Conservation (phyloP, 2,797 vertebrate species). For the Urophycis tenuis region DNA sequence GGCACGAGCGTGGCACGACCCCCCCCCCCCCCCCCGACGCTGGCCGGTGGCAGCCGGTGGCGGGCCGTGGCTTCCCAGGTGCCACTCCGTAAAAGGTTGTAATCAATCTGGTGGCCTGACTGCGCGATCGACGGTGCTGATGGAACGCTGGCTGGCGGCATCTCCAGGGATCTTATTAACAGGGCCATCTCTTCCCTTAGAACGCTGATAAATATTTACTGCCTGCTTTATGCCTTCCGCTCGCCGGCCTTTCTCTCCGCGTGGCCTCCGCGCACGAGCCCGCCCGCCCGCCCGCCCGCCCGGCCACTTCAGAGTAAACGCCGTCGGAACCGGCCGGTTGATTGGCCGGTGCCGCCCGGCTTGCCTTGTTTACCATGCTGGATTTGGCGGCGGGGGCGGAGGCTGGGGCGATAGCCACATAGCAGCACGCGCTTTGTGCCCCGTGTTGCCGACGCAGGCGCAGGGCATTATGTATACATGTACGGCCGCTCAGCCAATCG, state of each 20-base stretch:
- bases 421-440: slow-evolving; percentile 6
- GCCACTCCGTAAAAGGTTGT: slow-evolving; percentile 59
- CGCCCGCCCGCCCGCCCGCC: neutral
- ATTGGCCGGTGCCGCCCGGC: slow-evolving; percentile 6
- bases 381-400: neutral
- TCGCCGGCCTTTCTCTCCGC: slow-evolving; percentile 12
- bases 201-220: slow-evolving; percentile 47
- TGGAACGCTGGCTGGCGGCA: slow-evolving; percentile 39
- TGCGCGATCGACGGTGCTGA: slow-evolving; percentile 50
- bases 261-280: too few species aligned
- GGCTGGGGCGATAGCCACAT: neutral
- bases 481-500: slow-evolving; percentile 16
- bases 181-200: slow-evolving; percentile 27
- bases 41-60: slow-evolving; percentile 34
- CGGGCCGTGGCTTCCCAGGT: slow-evolving; percentile 45
- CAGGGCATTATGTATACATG: slow-evolving; percentile 13
- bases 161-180: slow-evolving; percentile 59
- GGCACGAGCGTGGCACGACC: slow-evolving; percentile 23
- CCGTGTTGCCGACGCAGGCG: neutral
- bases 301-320: neutral
- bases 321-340: neutral
- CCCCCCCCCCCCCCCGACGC: too few species aligned
- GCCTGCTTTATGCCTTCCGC: slow-evolving; percentile 20
- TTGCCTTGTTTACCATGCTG: neutral
- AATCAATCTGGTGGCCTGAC: slow-evolving; percentile 59